Conservation (phyloP, 2,888 invertebrate species). For the Drosophila mettleri region DNA sequence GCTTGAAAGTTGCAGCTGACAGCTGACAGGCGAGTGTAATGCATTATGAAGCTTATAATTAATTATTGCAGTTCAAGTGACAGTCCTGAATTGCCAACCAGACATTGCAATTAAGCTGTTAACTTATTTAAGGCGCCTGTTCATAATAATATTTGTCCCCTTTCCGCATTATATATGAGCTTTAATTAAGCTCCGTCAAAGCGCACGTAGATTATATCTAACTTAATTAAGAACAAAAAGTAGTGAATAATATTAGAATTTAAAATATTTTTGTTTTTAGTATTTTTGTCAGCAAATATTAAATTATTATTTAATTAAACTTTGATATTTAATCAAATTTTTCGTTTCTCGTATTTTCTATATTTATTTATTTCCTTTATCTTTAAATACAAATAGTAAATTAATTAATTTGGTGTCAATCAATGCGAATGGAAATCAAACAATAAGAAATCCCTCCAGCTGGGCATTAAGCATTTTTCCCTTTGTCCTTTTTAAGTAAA, state of each 20-base stretch:
- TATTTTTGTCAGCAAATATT: no score
- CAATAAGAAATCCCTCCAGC: background rate
- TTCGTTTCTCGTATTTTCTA: no score
- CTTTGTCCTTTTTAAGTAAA: background rate
- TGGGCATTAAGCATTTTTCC: background rate
- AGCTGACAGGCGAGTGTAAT: conserved; percentile 44
- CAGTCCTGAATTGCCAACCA: conserved; percentile 29
- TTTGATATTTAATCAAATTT: no score
- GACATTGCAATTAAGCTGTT: conserved; percentile 38
- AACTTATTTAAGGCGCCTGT: conserved; percentile 15
- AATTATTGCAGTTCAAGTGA: conserved; percentile 51
- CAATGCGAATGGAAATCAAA: background rate
- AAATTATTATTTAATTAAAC: no score
- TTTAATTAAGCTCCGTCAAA: conserved; percentile 33
- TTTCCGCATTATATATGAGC: conserved; percentile 30
- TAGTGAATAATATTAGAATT: background rate
- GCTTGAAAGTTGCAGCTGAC: conserved; percentile 31
- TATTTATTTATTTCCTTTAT: no score
- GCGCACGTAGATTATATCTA: background rate
- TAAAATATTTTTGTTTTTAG: no score
- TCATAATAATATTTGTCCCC: conserved; percentile 44
- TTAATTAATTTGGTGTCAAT: no score
- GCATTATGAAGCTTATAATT: conserved; percentile 41
- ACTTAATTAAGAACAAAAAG: background rate
- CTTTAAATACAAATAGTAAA: no score